Base-by-base conservation (phyloP, 2,113 vertebrate genomes). In the Hippotragus niger region DNA sequence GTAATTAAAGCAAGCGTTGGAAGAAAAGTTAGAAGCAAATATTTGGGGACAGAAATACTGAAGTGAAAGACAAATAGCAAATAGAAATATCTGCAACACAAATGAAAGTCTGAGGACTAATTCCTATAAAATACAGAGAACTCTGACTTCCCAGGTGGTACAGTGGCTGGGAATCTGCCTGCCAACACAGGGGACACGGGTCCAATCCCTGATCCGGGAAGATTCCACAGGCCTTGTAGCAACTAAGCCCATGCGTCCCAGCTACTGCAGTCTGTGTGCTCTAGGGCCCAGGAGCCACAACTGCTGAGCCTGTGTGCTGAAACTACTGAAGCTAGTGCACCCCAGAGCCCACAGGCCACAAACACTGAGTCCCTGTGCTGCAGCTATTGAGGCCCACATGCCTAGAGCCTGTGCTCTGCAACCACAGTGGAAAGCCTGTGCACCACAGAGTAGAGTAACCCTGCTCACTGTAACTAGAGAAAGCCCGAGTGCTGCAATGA, bases 91-190 rank as follows among this genome's bases (percentile, higher is more conserved):
- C 45, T 87, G 47, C 53, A 91, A 78, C 10, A 87, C 36, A 74
- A 93, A 81, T 27, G 31, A 60, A 97, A 76, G 27, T 52, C 50
- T 93, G 84, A 91, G 45, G 36, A 62, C 64, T 64, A 83, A 83
- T 88, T 88, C 91, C 31, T 55, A 88, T 43, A 85, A 90, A 90
- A 90, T 36, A 93, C 29, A 82, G 74, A 88, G 58, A 93, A n/a
- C 19, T 87, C 52, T 74, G 71, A 76, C 71, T 76, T 76, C 23
- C 71, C 40, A 43, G 40, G 40, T 43, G 12, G 12, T 43, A 43
- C 12, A 27, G 40, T 76, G 40, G 71, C 14, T 76, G 43, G 40
- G 23, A 76, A 76, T 43, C 40, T 0, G 0, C 71, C 71, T 76
- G 36, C 40, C 40, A 76, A 76, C 3, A 25, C 71, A 43, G 71